These are phyloP conservation scores for Sus scrofa DNA, from an alignment of 2,113 vertebrate species.

Conservation along the genomic window DNA sequence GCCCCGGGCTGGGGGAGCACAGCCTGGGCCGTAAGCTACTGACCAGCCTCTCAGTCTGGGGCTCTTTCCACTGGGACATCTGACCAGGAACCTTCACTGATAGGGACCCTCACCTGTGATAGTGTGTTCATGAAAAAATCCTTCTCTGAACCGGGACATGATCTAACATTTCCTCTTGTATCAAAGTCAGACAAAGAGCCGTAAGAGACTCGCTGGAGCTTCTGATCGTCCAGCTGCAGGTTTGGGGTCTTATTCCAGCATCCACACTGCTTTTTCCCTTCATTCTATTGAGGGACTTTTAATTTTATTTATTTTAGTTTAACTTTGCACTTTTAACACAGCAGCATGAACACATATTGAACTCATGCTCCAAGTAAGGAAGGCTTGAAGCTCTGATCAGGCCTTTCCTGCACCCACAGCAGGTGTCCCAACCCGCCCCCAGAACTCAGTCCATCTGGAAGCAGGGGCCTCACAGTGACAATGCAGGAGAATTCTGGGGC, in stretches of 20 bases:
- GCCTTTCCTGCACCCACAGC: neutral
- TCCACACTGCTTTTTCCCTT: neutral
- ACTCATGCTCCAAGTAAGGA: neutral
- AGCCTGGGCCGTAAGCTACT: neutral
- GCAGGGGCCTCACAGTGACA: accelerated
- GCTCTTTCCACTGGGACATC: neutral
- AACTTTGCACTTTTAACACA: neutral
- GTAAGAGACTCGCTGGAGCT: too few species aligned
- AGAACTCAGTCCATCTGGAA: neutral
- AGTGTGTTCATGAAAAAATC: too few species aligned
- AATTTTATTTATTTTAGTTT: too few species aligned
- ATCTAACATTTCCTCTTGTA: too few species aligned
- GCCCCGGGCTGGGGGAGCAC: neutral
- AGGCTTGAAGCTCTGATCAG: neutral
- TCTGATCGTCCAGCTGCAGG: too few species aligned
- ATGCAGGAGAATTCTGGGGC: too few species aligned
- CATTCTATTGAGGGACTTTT: accelerated
- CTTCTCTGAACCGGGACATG: too few species aligned
- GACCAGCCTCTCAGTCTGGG: accelerated
- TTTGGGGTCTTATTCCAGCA: neutral
- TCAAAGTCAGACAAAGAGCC: too few species aligned
- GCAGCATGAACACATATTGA: neutral
- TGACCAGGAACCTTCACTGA: too few species aligned
- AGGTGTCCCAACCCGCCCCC: neutral
- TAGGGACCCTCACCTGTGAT: too few species aligned